These are phyloP conservation scores for Mycalesis mineus DNA, from an alignment of 2,888 invertebrate genomes.

Conservation along the genomic window DNA sequence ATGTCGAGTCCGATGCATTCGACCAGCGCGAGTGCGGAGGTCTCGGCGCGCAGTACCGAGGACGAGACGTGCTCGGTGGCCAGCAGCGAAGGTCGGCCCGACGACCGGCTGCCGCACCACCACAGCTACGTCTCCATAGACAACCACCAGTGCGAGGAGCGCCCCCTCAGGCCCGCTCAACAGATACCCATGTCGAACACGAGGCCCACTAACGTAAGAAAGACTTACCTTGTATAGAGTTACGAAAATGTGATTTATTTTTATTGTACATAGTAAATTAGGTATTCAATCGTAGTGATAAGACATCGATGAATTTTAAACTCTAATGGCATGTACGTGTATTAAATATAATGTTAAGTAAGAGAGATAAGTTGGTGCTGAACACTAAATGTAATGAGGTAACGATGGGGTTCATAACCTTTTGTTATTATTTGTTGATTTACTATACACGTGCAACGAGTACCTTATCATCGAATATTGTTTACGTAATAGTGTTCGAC, in stretches of 20 bases:
- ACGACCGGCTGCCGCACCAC: conserved; percentile 73
- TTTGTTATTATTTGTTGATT: conserved; percentile 27
- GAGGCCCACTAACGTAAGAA: conserved; percentile 64
- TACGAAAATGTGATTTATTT: conserved; percentile 31
- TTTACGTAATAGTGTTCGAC: conserved; percentile 33
- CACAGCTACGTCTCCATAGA: conserved; percentile 79
- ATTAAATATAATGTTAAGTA: conserved; percentile 18
- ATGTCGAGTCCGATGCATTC: conserved; percentile 82
- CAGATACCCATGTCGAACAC: conserved; percentile 72
- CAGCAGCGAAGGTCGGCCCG: conserved; percentile 76
- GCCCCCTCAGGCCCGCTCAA: conserved; percentile 69
- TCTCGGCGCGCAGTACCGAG: conserved; percentile 80
- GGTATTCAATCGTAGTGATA: conserved; percentile 21
- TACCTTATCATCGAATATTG: conserved; percentile 38
- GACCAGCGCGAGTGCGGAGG: conserved; percentile 77
- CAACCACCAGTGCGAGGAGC: conserved; percentile 72
- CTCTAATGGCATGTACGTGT: conserved; percentile 19
- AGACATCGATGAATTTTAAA: conserved; percentile 5
- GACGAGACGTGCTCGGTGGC: conserved; percentile 80
- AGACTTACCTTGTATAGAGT: conserved; percentile 73
- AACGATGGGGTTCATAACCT: conserved; percentile 22
- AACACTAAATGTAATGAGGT: conserved; percentile 30
- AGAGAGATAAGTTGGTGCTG: conserved; percentile 34
- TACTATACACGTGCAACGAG: conserved; percentile 42
- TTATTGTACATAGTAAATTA: conserved; percentile 23